phyloP scores from a whole-genome alignment of 2,113 vertebrate genomes.

The Echinops telfairi region DNA sequence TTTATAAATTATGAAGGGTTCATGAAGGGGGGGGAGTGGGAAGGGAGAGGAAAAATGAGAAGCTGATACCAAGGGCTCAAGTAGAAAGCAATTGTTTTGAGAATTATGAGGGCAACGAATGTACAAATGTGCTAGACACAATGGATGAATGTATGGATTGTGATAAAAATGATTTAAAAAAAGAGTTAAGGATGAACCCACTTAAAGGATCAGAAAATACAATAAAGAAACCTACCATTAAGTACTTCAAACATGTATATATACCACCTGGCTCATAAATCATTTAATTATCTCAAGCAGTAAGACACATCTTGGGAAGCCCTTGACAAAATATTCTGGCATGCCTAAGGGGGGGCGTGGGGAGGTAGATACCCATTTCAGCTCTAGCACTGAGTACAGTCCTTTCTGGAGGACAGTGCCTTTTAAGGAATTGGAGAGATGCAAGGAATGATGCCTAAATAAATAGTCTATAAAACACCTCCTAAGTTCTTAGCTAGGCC shows the following conservation, averaged over 20 bases:
- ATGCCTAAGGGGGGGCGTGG: background rate
- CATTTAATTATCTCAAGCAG: slow-evolving; percentile 30
- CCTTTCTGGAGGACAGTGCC: background rate
- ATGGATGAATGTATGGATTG: no score
- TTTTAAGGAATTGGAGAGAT: background rate
- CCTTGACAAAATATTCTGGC: slow-evolving; percentile 41
- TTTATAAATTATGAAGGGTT: no score
- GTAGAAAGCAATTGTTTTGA: no score
- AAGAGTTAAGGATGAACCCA: background rate
- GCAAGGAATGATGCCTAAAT: background rate
- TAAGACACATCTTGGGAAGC: slow-evolving; percentile 22
- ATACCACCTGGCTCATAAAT: background rate
- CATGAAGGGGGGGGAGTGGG: no score
- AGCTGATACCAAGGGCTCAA: no score
- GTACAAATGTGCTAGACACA: no score
- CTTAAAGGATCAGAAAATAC: background rate
- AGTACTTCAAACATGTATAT: slow-evolving; percentile 1
- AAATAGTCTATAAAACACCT: background rate
- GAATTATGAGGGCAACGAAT: no score
- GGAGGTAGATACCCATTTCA: background rate
- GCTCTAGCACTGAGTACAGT: background rate
- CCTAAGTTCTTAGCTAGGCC: background rate
- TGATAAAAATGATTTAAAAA: no score
- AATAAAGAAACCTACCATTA: background rate
- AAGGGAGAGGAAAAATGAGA: no score